Evolutionary conservation across 2,113 vertebrate species (phyloP), one percentile per base, ranked within the genome.

Genomic region (Rutilus rutilus): DNA sequence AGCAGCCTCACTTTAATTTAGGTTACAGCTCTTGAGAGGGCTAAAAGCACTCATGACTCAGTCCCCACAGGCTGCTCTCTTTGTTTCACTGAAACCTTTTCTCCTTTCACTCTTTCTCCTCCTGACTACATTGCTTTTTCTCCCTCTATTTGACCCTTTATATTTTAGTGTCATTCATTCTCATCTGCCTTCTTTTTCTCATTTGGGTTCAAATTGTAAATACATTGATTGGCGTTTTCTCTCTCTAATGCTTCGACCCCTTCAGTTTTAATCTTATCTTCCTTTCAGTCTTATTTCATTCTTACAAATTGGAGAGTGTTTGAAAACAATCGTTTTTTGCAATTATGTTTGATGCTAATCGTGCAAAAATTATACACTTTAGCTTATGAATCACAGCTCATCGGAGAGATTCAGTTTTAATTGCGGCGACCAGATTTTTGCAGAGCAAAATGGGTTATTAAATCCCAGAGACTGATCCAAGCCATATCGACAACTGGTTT

Each of bases 1-100:
- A 73, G 21, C 17, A 30, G 33, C 52, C 62, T 78, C 19, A 17
- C 59, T 64, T 82, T 86, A 74, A 82, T 86, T 82, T 27, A 21
- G 78, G 67, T n/a, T 82, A 71, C 19, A 75, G 50, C 85, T 75
- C 52, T 81, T 62, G 59, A 64, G 23, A 33, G 45, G 69, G n/a
- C 65, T 62, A 82, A 75, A 86, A 82, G 52, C 67, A 82, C 69
- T 75, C 39, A 80, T 8, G 52, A 86, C 36, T 80, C 77, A 62
- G 27, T 52, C 33, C 47, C 75, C 47, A 64, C 42, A 78, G 84
- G 36, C n/a, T 64, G 39, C 12, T 21, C 60, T 42, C 42, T 57
- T 57, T 78, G n/a, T 73, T 42, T 85, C 47, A 39, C 74, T 79
- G 6, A 33, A 52, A 27, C 27, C 77, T 42, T 25, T 79, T 85